phyloP scores from a whole-genome alignment of 23 tunicate species.

The Aplidium turbinatum region DNA sequence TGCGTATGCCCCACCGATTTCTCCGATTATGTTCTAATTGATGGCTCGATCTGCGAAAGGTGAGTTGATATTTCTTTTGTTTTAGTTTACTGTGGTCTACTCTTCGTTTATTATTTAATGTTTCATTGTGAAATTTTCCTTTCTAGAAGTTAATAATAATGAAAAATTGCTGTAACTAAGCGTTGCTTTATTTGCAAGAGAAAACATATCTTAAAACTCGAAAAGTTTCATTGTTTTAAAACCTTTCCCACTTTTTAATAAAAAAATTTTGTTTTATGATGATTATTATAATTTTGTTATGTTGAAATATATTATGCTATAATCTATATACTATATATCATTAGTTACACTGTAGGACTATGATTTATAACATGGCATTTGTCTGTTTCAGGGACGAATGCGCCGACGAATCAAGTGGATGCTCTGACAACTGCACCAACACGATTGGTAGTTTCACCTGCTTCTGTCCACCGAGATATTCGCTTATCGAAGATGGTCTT shows the following conservation, averaged over 20 bases:
- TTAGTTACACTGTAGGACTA: too few relatives aligned
- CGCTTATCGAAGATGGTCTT: constrained; percentile 75
- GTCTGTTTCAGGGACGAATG: constrained; percentile 74
- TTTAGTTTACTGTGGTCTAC: not conserved
- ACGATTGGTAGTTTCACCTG: constrained; percentile 91
- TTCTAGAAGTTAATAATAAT: not conserved
- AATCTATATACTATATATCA: too few relatives aligned
- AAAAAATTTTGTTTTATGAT: too few relatives aligned
- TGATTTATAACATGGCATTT: too few relatives aligned
- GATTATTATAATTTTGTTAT: too few relatives aligned
- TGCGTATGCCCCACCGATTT: constrained; percentile 89
- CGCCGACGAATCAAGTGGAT: constrained; percentile 89
- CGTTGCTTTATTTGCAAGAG: too few relatives aligned
- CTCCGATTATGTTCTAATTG: constrained; percentile 71
- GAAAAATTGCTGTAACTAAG: not conserved
- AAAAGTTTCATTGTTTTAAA: too few relatives aligned
- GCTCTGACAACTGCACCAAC: constrained; percentile 95
- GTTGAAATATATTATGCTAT: too few relatives aligned
- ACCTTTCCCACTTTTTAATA: too few relatives aligned
- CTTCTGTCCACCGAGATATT: constrained; percentile 69
- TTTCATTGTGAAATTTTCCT: not conserved
- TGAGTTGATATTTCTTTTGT: constrained; percentile 13
- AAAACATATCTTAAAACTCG: too few relatives aligned
- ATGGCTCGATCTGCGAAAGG: constrained; percentile 87
- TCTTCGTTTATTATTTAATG: not conserved